Percentiles rank a stretch among this genome's conserved stretches.
Conservation (phyloP, 2,888 invertebrate species). For the Diaperis boleti region DNA sequence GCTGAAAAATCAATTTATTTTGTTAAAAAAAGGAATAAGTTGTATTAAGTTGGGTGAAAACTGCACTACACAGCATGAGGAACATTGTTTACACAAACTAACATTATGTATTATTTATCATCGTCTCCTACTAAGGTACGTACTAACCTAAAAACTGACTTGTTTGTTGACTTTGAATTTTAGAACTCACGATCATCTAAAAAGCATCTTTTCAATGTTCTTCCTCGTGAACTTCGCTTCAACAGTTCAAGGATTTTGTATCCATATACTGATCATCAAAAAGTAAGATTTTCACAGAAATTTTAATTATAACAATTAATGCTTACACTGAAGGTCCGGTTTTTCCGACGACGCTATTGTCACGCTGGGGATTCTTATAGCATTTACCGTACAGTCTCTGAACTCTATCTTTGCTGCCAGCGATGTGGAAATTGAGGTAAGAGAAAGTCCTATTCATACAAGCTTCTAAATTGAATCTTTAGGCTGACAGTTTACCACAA, state of each 20-base stretch:
- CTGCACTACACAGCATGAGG: background rate
- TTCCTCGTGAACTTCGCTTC: background rate
- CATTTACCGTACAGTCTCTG: background rate
- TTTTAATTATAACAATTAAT: background rate
- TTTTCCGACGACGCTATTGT: background rate
- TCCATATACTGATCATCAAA: background rate
- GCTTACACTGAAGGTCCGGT: background rate
- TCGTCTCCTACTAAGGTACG: background rate
- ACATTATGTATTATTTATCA: background rate
- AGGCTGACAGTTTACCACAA: slow-evolving; percentile 1
- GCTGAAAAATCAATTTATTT: background rate
- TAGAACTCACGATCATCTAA: background rate
- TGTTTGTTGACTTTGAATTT: background rate
- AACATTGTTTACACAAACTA: background rate
- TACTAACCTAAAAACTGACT: too few species aligned
- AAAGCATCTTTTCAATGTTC: background rate
- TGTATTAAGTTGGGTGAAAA: background rate
- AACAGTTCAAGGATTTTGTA: background rate
- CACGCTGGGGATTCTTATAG: background rate
- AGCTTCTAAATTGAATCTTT: background rate
- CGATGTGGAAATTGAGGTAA: background rate
- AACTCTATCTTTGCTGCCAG: background rate
- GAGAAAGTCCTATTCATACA: background rate
- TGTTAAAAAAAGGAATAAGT: background rate
- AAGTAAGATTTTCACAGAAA: background rate